Conservation (phyloP, 2,888 invertebrate species). For the Troilus luridus region DNA sequence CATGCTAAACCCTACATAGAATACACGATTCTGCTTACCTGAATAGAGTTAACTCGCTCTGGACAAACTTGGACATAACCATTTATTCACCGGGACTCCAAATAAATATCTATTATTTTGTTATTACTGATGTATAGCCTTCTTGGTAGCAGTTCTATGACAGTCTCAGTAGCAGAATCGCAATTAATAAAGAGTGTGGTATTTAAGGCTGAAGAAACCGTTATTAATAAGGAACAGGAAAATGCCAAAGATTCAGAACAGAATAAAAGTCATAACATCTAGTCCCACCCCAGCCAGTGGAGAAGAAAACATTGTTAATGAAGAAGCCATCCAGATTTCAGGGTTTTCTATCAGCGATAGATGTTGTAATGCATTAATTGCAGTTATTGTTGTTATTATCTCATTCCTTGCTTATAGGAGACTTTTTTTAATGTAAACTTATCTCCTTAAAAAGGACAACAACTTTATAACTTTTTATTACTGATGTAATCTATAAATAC, state of each 20-base stretch:
- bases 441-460: conserved; percentile 30
- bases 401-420: conserved; percentile 66
- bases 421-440: conserved; percentile 63
- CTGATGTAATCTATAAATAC: too few relatives aligned
- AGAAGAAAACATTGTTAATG: not conserved
- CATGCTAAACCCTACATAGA: too few relatives aligned
- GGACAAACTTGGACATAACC: too few relatives aligned
- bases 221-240: conserved; percentile 14
- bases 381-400: conserved; percentile 65
- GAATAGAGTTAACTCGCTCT: too few relatives aligned
- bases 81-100: too few relatives aligned
- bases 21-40: too few relatives aligned
- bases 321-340: conserved; percentile 50
- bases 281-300: conserved; percentile 2
- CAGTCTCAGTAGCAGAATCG: too few relatives aligned
- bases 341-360: conserved; percentile 61
- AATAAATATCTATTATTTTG: too few relatives aligned
- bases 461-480: conserved; percentile 37
- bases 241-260: conserved; percentile 36
- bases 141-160: too few relatives aligned
- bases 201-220: conserved; percentile 62
- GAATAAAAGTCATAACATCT: not conserved
- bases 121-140: too few relatives aligned
- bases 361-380: conserved; percentile 64
- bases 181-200: too few relatives aligned